Base-by-base conservation (phyloP, 1,140 invertebrate genomes). In the Centruroides sculpturatus region DNA sequence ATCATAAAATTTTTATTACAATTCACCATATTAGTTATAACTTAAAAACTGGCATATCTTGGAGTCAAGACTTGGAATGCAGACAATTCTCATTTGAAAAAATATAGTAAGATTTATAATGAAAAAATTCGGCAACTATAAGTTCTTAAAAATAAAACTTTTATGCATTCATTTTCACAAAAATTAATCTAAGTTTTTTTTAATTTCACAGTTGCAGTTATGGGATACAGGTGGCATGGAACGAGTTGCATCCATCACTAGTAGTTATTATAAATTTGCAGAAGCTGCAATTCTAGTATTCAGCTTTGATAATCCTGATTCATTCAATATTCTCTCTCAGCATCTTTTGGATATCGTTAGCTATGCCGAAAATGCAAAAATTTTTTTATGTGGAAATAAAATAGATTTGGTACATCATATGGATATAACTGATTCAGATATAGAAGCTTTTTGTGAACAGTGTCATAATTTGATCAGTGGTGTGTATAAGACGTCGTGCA, bases 161-260 rank as follows among this genome's bases (percentile, higher is more conserved):
- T 23, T 23, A 23, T 23, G 23, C 23, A 23, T 23, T 23, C 23
- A 23, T 23, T 23, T 23, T 23, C 23, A 23, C 23, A 23, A 23
- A 23, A 23, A 23, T 23, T 23, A 23, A 23, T 23, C 23, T n/a
- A n/a, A 23, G 23, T 2, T 23, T 23, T 23, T 23, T 23, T 23
- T 23, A 23, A 23, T 41, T 53, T 23, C 3, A 13, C 67, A 93
- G 89, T 75, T 93, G 51, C 88, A 92, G 77, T 74, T 93, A 67
- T 94, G 89, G 89, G 90, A 94, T 69, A 94, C 90, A 52, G 89
- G 89, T 67, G 90, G 89, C 61, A 91, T 93, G 87, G 90, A 94
- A 76, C 79, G 90, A 72, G 88, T 93, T 48, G 89, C 89, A 36
- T 89, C 87, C n/a, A 86, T 94, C 9, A 93, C 89, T 3, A 90